Evolutionary conservation across 2,888 invertebrate species (phyloP), one percentile per base, ranked within the genome.

Genomic region (Notocelia uddmanniana): DNA sequence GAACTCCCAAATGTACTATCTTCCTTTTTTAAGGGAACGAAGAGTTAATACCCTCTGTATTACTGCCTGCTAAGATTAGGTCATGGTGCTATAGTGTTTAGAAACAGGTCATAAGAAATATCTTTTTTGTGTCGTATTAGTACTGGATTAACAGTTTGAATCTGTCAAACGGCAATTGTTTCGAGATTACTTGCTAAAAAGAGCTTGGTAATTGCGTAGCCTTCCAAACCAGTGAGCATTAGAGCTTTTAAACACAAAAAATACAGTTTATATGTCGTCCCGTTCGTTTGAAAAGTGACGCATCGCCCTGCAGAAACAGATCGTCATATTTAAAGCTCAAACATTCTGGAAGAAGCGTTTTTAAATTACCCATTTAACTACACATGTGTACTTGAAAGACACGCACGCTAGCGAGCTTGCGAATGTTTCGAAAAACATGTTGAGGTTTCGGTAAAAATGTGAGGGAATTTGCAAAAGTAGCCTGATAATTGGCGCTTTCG

Each of bases 381-480:
- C 26, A 41, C 26, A 41, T n/a, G 3, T 45, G 60, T 48, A 15
- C 10, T 5, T 54, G 11, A n/a, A 31, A 34, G 52, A 50, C 37
- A 52, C 21, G 19, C 3, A 34, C 34, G 34, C 63, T 21, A 26
- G 60, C 50, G 19, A 54, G 52, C 64, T 37, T 10, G 64, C 54
- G 37, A 64, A 64, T 54, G 52, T 37, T 5, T 55, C 18, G 13
- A 54, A 55, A 60, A 58, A 60, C 67, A 67, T 72, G 66, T 72
- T 58, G 71, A 67, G 68, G 62, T 66, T 71, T 71, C 18, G 66
- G 59, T 66, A 59, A 62, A 62, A 72, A 72, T 72, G 67, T 13
- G 62, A 50, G 45, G 62, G 67, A 72, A 72, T 68, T 72, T 50
- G 50, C 64, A 21, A 70, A 70, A 72, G 67, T 48, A 37, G 72